Evolutionary conservation across 1,140 invertebrate species (phyloP).

Genomic region (Zaprionus tsacasi): DNA sequence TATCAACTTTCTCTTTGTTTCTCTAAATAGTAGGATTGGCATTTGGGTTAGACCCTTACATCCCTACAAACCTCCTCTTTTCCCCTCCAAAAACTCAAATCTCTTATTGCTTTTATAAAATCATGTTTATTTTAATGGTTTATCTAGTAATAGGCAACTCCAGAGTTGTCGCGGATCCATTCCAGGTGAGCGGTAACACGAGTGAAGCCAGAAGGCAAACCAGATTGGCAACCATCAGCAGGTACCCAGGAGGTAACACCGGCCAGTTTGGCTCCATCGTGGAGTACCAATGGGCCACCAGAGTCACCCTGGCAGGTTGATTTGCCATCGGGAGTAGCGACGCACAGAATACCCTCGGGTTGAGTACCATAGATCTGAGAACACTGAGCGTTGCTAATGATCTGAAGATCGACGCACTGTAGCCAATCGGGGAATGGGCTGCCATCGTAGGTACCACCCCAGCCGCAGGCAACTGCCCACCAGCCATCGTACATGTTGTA

Average conservation of each 20-base stretch:
- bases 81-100: background rate
- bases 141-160: conserved; percentile 72
- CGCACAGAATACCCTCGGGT: conserved; percentile 39
- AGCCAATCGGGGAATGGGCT: conserved; percentile 38
- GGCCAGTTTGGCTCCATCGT: conserved; percentile 79
- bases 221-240: conserved; percentile 84
- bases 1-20: no score
- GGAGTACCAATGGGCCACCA: conserved; percentile 85
- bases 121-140: background rate
- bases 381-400: conserved; percentile 41
- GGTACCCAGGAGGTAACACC: conserved; percentile 84
- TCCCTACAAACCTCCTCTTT: background rate
- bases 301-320: conserved; percentile 85
- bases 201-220: conserved; percentile 85
- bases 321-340: conserved; percentile 43
- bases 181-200: conserved; percentile 85
- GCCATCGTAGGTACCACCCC: conserved; percentile 42
- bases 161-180: conserved; percentile 86
- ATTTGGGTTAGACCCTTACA: no score
- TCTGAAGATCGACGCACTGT: conserved; percentile 56
- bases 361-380: conserved; percentile 57
- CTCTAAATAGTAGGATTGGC: no score
- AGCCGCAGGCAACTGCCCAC: conserved; percentile 49
- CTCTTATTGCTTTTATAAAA: background rate
- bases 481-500: conserved; percentile 28